Evolutionary conservation across 2,797 vertebrate genomes (phyloP), one percentile per base, ranked within the genome.

Genomic region (Silurus aristotelis): DNA sequence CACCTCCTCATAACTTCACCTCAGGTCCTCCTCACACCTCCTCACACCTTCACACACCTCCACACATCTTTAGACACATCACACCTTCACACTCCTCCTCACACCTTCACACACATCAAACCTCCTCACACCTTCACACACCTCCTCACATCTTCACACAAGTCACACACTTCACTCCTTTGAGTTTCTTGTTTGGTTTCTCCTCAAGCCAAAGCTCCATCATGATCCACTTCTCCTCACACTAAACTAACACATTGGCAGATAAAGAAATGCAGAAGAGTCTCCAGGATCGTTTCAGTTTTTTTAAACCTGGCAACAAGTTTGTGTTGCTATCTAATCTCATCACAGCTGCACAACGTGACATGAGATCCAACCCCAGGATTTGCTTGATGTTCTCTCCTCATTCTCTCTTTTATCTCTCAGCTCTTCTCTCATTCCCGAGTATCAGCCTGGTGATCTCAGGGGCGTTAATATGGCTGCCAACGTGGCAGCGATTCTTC

Each of bases 401-500:
- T 38, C 60, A 2, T 58, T 71, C 60, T 25, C 56, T 81, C 64
- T n/a, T 20, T 72, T 55, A 25, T 73, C 27, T 6, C 55, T 3
- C 55, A 52, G 67, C 87, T 83, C 86, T 88, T 85, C 83, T 90
- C 90, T 87, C 90, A 61, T 22, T 48, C 77, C 79, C 13, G 85
- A 90, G 89, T 92, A 92, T 92, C 90, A 90, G 92, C 88, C 92
- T 88, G 80, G 90, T 89, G 91, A 93, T 93, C 92, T 92, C 92
- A 38, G 85, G 31, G 15, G 89, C 90, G 92, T 93, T 92, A 94
- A 94, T 94, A 94, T 93, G 93, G 91, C 92, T 93, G 93, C 93
- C 92, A 92, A 92, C 90, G 93, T 92, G 90, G 91, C 92, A 92
- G 93, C 89, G 92, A 91, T 93, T 92, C 93, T 93, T 94, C 94